phyloP scores from a whole-genome alignment of 2,113 vertebrate species.

The Callopanchax toddi region DNA sequence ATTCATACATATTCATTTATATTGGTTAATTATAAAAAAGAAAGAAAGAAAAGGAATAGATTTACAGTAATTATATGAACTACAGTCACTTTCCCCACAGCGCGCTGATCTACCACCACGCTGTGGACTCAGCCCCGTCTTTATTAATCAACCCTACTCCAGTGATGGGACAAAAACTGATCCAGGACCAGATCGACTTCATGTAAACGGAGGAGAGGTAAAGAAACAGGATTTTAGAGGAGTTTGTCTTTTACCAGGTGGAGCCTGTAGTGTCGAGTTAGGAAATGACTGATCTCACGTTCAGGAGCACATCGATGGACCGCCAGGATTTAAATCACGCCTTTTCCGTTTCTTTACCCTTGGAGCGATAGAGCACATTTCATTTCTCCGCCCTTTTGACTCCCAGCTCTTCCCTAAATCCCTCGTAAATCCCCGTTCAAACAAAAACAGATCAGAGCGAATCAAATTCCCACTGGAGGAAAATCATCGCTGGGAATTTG shows the following conservation, averaged over 20 bases:
- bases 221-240: slow-evolving; percentile 11
- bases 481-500: slow-evolving; percentile 6
- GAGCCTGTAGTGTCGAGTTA: slow-evolving; percentile 57
- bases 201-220: slow-evolving; percentile 45
- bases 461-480: slow-evolving; percentile 47
- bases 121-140: slow-evolving; percentile 34
- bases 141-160: slow-evolving; percentile 33
- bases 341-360: slow-evolving; percentile 8
- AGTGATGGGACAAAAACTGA: slow-evolving; percentile 54
- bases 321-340: no score
- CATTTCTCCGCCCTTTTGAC: slow-evolving; percentile 37
- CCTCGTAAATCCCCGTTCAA: slow-evolving; percentile 38
- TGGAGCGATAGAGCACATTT: slow-evolving; percentile 16
- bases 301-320: neutral
- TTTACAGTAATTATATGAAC: slow-evolving; percentile 79
- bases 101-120: slow-evolving; percentile 48
- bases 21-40: slow-evolving; percentile 82
- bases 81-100: slow-evolving; percentile 78
- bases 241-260: neutral
- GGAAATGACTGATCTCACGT: slow-evolving; percentile 10
- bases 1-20: slow-evolving; percentile 84
- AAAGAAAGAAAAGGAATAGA: slow-evolving; percentile 54
- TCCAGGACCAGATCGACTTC: slow-evolving; percentile 13
- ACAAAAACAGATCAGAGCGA: slow-evolving; percentile 54
- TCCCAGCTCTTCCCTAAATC: slow-evolving; percentile 50